phyloP scores from a whole-genome alignment of 2,888 invertebrate genomes.

The Gryllus longicercus region DNA sequence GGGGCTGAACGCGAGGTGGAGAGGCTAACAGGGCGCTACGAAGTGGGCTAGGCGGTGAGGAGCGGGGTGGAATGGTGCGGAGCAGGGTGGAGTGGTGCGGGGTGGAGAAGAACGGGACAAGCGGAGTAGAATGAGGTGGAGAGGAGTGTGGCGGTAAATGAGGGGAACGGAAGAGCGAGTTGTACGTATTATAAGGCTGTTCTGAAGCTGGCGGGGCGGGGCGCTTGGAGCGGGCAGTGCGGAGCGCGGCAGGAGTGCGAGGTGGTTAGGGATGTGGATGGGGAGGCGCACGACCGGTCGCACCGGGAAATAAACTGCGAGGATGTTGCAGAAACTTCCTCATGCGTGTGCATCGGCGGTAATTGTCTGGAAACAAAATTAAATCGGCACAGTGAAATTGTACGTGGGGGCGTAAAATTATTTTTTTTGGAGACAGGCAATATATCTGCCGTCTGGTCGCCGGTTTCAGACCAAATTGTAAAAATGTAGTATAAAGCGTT shows the following conservation, averaged over 20 bases:
- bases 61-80: not conserved
- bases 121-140: not conserved
- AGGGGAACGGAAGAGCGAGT: not conserved
- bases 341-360: conserved; percentile 1
- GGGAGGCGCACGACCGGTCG: not conserved
- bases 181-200: not conserved
- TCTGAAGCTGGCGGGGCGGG: not conserved
- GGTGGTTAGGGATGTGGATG: not conserved
- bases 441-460: not conserved
- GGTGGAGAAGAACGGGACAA: not conserved
- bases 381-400: not conserved
- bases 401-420: not conserved
- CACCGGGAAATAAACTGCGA: not conserved
- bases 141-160: not conserved
- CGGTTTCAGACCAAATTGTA: too few relatives aligned
- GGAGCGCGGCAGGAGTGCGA: not conserved
- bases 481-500: too few relatives aligned
- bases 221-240: not conserved
- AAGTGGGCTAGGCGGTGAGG: not conserved
- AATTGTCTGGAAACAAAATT: conserved; percentile 17
- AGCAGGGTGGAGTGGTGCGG: not conserved
- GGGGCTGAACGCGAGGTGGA: not conserved
- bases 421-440: not conserved
- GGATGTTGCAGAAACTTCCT: conserved; percentile 8
- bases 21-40: not conserved